Conservation (phyloP, 2,113 vertebrate species). For the Actenoides lindsayi region DNA sequence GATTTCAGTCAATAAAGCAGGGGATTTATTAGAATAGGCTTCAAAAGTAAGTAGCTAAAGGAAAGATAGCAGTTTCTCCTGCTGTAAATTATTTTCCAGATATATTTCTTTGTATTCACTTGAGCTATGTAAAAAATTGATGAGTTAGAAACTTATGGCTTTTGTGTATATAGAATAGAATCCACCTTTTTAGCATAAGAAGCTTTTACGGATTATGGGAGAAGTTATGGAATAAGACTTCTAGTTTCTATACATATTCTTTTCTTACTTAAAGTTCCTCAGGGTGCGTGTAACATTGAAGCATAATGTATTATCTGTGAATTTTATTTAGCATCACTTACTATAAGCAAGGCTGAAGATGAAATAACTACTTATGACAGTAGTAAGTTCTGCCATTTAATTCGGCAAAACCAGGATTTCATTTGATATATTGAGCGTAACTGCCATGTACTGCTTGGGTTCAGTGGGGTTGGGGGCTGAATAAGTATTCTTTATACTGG, state of each 20-base stretch:
- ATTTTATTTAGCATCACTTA: not conserved
- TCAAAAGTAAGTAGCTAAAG: not conserved
- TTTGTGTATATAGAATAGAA: not conserved
- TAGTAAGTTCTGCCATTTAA: not conserved
- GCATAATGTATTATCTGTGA: not conserved
- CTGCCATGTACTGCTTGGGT: not conserved
- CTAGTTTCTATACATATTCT: not conserved
- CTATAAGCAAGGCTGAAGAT: not conserved
- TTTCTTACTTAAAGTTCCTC: not conserved
- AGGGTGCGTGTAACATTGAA: not conserved
- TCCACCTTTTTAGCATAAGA: not conserved
- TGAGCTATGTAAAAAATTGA: not conserved
- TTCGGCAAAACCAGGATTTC: not conserved
- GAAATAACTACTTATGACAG: not conserved
- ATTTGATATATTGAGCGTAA: not conserved
- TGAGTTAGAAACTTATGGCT: not conserved
- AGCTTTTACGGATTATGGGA: not conserved
- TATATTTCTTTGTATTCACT: not conserved
- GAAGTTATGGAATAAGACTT: not conserved
- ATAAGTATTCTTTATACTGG: not conserved
- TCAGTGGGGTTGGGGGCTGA: not conserved
- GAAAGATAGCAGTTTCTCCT: not conserved
- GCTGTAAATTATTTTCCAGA: not conserved
- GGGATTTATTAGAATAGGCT: not conserved
- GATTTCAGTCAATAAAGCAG: not conserved